Evolutionary conservation across 2,113 vertebrate genomes (phyloP).

Genomic region (Cairina moschata): DNA sequence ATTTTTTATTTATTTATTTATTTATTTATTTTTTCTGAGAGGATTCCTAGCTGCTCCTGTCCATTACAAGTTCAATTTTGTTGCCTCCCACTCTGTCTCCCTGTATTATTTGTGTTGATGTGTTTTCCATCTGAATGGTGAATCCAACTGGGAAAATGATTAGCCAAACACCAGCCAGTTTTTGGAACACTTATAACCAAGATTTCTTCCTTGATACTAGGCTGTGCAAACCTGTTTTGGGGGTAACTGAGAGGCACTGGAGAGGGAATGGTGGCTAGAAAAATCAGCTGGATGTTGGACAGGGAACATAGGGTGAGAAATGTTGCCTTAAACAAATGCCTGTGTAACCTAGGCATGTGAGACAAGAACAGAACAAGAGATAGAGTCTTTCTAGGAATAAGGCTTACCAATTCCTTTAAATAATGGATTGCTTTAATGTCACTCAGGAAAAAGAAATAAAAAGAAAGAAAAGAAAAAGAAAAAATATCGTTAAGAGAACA

Average conservation of each 20-base stretch:
- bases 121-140: not conserved
- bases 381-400: not conserved
- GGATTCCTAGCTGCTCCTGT: not conserved
- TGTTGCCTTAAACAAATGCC: not conserved
- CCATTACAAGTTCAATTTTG: not conserved
- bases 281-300: rapidly evolving
- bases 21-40: not conserved
- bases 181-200: not conserved
- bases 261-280: not conserved
- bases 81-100: not conserved
- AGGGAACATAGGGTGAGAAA: not conserved
- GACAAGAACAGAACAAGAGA: not conserved
- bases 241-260: rapidly evolving
- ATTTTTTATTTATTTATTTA: too few relatives aligned
- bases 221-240: not conserved
- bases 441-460: not conserved
- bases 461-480: not conserved
- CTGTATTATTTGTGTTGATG: not conserved
- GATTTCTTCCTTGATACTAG: not conserved
- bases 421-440: conserved; percentile 34
- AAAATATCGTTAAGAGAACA: not conserved
- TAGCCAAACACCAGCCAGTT: not conserved
- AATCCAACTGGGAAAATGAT: not conserved
- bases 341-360: not conserved
- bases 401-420: conserved; percentile 21